Percentiles rank a stretch among this genome's conserved stretches.
These are phyloP conservation scores for Sardina pilchardus DNA, from an alignment of 2,113 vertebrate genomes.

Conservation along the genomic window DNA sequence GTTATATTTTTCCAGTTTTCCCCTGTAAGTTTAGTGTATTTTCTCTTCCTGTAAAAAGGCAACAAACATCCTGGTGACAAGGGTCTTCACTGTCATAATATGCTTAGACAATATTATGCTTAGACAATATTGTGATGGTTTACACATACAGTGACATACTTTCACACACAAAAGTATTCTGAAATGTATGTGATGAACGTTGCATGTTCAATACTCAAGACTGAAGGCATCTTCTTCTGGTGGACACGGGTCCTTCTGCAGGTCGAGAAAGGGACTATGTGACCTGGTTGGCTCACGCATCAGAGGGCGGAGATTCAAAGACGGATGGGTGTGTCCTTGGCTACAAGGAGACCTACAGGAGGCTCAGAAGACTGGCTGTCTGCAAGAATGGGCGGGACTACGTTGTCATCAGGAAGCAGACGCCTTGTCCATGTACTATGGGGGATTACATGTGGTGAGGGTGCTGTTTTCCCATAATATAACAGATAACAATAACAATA, in stretches of 20 bases:
- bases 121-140: too few relatives aligned
- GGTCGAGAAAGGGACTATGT: slow-evolving; percentile 72
- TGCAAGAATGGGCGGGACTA: slow-evolving; percentile 71
- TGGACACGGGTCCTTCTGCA: slow-evolving; percentile 25
- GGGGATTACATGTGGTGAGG: slow-evolving; percentile 70
- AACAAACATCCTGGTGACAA: too few relatives aligned
- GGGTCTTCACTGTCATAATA: not conserved
- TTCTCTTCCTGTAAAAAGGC: too few relatives aligned
- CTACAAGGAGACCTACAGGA: slow-evolving; percentile 68
- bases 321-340: slow-evolving; percentile 71
- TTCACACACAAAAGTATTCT: not conserved
- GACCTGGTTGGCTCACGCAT: slow-evolving; percentile 75
- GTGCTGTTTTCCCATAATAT: not conserved
- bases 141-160: too few relatives aligned
- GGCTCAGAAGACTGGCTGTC: slow-evolving; percentile 69
- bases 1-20: not conserved
- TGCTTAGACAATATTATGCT: too few relatives aligned
- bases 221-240: not conserved
- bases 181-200: not conserved
- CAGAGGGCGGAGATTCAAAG: slow-evolving; percentile 31
- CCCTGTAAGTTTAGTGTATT: not conserved
- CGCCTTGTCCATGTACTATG: slow-evolving; percentile 63
- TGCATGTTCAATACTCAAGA: not conserved
- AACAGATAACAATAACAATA: not conserved
- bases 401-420: slow-evolving; percentile 62